These are phyloP conservation scores for Cataglyphis altisquamis DNA, from an alignment of 2,888 invertebrate species.

Conservation along the genomic window DNA sequence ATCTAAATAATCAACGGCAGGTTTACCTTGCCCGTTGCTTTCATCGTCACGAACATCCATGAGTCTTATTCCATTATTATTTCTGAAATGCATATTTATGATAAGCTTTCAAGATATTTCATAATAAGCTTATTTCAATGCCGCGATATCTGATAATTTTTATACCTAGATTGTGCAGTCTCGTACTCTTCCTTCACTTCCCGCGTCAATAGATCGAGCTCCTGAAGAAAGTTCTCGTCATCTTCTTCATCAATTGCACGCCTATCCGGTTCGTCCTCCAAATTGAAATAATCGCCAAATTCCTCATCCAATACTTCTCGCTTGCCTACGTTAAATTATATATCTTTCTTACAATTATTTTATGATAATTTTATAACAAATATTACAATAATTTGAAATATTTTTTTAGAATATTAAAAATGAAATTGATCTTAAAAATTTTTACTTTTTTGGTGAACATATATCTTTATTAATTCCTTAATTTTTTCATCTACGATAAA, in stretches of 20 bases:
- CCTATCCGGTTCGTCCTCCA: constrained; percentile 74
- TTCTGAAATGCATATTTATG: constrained; percentile 32
- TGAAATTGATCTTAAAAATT: background rate
- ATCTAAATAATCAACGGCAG: constrained; percentile 68
- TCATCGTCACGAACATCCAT: background rate
- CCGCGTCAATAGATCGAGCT: constrained; percentile 66
- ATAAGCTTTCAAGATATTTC: background rate
- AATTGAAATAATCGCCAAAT: constrained; percentile 58
- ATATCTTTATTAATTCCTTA: background rate
- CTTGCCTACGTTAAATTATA: constrained; percentile 72
- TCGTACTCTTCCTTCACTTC: constrained; percentile 53
- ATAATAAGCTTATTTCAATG: background rate
- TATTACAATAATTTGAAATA: background rate
- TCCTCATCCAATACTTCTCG: constrained; percentile 71
- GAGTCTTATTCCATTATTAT: constrained; percentile 35
- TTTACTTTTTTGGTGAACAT: background rate
- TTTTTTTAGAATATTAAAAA: background rate
- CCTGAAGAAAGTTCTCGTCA: constrained; percentile 78
- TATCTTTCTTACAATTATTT: constrained; percentile 3
- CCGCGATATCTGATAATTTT: constrained; percentile 16
- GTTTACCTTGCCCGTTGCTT: constrained; percentile 8
- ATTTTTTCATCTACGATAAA: background rate
- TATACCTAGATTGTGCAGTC: constrained; percentile 48
- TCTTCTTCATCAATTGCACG: constrained; percentile 80
- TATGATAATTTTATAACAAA: constrained; percentile 1